A percentile compares a stretch with the other conserved stretches of the same genome.
phyloP scores from a whole-genome alignment of 2,113 vertebrate species.

The Turnix velox region DNA sequence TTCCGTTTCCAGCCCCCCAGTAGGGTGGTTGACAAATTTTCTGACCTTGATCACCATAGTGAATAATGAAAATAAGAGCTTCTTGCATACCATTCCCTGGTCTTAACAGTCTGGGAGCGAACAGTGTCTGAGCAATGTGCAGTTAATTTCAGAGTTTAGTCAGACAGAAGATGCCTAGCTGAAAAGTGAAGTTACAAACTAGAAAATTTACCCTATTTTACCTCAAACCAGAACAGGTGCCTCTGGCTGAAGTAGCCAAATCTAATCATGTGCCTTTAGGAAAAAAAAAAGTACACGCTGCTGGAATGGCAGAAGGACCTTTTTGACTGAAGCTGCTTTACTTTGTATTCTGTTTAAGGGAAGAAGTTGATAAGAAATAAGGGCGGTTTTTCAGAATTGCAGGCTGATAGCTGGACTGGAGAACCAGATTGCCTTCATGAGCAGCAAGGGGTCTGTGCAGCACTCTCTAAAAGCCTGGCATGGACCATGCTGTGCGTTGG shows the following conservation, averaged over 20 bases:
- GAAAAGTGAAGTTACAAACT: no score
- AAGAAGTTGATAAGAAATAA: not conserved
- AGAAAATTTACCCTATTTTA: no score
- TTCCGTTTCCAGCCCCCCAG: no score
- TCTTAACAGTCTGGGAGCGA: no score
- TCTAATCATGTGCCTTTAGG: not conserved
- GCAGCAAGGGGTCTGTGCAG: not conserved
- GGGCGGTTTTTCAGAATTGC: not conserved
- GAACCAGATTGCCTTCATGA: accelerated
- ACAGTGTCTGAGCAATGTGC: no score
- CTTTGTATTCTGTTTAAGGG: not conserved
- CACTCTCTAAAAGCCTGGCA: not conserved
- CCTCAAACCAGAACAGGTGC: no score
- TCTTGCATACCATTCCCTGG: no score
- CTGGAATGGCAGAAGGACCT: not conserved
- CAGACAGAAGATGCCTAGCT: no score
- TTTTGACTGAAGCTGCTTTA: not conserved
- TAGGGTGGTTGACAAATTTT: no score
- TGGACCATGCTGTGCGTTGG: accelerated
- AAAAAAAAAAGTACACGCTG: not conserved
- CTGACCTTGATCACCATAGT: no score
- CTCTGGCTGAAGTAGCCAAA: not conserved
- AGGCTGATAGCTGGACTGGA: not conserved
- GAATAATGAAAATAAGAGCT: no score
- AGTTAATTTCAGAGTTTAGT: no score